Percentiles rank a stretch among this genome's conserved stretches.
Evolutionary conservation across 2,888 invertebrate genomes (phyloP).

Genomic region (Phaedon cochleariae): DNA sequence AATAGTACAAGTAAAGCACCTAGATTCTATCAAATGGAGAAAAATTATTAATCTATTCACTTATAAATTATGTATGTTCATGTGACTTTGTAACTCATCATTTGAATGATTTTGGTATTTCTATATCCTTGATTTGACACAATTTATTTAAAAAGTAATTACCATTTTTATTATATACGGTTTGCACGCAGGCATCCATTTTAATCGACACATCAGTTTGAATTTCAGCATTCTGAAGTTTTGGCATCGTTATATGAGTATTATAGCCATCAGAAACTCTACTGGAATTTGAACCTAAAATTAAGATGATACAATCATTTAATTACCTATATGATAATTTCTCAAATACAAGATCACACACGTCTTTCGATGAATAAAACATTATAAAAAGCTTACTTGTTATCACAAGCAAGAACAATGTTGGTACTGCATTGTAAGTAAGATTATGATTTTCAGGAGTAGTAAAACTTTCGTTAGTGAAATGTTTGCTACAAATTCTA

Average conservation of each 20-base stretch:
- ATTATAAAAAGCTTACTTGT: slow-evolving; percentile 12
- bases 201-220: slow-evolving; percentile 14
- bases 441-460: slow-evolving; percentile 10
- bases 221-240: background rate
- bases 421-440: slow-evolving; percentile 17
- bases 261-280: background rate
- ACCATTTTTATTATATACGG: slow-evolving; percentile 1
- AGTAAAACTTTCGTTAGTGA: slow-evolving; percentile 16
- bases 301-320: background rate
- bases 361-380: no score
- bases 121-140: no score
- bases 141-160: slow-evolving; percentile 1
- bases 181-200: slow-evolving; percentile 10
- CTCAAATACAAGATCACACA: no score
- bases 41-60: no score
- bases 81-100: no score
- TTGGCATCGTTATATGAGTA: background rate
- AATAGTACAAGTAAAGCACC: no score
- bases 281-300: slow-evolving; percentile 4
- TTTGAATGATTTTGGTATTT: no score
- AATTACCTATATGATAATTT: no score
- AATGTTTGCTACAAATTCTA: slow-evolving; percentile 28
- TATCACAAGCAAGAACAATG: background rate
- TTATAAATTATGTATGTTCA: no score
- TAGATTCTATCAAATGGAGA: no score